A percentile compares a stretch with the other conserved stretches of the same genome.
phyloP scores from a whole-genome alignment of 2,888 invertebrate species.

The Chelonus formosanus region DNA sequence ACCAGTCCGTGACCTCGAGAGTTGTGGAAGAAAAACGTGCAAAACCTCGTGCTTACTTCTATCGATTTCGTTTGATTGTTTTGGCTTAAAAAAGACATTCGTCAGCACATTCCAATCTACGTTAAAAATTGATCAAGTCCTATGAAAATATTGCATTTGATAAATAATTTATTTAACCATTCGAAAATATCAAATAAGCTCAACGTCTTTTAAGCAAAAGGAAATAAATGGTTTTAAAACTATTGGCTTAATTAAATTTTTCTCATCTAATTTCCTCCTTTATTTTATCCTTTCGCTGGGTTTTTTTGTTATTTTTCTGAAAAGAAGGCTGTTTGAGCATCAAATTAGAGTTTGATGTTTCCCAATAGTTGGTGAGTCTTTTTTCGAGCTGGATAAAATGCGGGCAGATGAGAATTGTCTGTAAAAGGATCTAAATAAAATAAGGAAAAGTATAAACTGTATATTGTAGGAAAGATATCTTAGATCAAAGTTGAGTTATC shows the following conservation, averaged over 20 bases:
- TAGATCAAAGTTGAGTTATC: neutral
- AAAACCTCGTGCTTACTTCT: constrained; percentile 18
- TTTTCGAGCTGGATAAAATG: constrained; percentile 20
- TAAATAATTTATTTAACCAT: no score
- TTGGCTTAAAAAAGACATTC: neutral
- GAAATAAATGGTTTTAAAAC: no score
- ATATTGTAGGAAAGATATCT: neutral
- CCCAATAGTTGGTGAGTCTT: constrained; percentile 10
- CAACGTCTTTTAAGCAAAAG: no score
- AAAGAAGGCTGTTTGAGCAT: constrained; percentile 12
- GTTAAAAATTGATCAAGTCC: neutral
- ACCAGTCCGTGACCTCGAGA: constrained; percentile 36
- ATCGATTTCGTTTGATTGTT: constrained; percentile 9
- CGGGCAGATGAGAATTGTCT: constrained; percentile 14
- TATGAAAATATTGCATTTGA: no score
- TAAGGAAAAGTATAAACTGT: neutral
- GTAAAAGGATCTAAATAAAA: neutral
- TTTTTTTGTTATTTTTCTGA: neutral
- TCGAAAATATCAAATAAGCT: no score
- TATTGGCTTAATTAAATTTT: no score
- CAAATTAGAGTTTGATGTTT: constrained; percentile 27
- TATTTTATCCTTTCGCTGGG: neutral
- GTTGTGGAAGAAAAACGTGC: constrained; percentile 11
- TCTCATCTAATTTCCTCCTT: no score
- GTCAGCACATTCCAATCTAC: no score